Base-by-base conservation (phyloP, 2,888 invertebrate genomes). In the Leptinotarsa tumamoca region DNA sequence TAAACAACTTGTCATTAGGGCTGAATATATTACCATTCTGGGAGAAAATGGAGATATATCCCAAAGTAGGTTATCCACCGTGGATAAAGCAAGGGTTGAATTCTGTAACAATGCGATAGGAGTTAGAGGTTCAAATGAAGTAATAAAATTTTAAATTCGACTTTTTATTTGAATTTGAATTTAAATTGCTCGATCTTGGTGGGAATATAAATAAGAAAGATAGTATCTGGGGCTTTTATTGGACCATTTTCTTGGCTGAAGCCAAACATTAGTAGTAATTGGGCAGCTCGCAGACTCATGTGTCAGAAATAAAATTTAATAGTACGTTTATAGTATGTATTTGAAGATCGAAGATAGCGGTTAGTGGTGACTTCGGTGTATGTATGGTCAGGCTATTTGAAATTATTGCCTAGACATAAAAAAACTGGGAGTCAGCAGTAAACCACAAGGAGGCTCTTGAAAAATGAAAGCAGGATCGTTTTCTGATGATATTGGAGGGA, bases 1-100 rank as follows among this genome's bases (percentile, higher is more conserved):
- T 85, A 83, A 85, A 84, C 83, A 82, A 80, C 80, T 80, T 83
- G 83, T 84, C 82, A 81, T 83, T 84, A 80, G 77, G 75, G 71
- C 70, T 71, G 79, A 82, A 83, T 83, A 81, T 81, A 82, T 83
- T 81, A 82, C 80, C 82, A 76, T 79, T 82, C 80, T 80, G 79
- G 76, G 74, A 73, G 58, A 68, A 63, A 68, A 63, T 43, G 21
- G 61, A 63, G 68, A 73, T 73, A 63, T 73, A 68, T 84, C 63
- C 78, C 72, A 78, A 76, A 78, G 77, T 73, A 73, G 76, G 81
- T 79, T 82, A 81, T 81, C 78, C 75, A 23, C 68, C 49, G 27
- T 27, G 74, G 78, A 78, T 79, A 77, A 80, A 72, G 69, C 78
- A 75, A 74, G 78, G 75, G 72, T 69, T 63, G 27, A 23, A 52